A percentile compares a stretch with the other conserved stretches of the same genome.
Evolutionary conservation across 2,113 vertebrate genomes (phyloP).

Genomic region (Myodes glareolus): DNA sequence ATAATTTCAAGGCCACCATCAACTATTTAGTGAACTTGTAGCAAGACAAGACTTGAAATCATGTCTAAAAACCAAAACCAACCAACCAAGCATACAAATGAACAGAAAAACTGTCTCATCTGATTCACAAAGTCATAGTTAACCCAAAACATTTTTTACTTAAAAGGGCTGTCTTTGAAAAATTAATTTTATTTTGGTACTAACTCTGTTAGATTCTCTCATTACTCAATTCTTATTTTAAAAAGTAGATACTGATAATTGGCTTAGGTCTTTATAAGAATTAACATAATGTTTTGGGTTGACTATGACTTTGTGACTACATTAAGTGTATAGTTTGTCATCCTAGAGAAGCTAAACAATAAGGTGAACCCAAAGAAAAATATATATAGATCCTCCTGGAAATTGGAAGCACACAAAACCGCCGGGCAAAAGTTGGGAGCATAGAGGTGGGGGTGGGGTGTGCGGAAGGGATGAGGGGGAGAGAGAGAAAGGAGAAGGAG

Average conservation of each 20-base stretch:
- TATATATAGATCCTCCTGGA: no score
- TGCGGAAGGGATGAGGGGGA: no score
- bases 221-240: background rate
- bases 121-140: background rate
- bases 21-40: background rate
- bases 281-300: no score
- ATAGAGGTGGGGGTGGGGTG: no score
- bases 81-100: background rate
- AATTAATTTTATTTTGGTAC: background rate
- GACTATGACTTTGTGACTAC: no score
- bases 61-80: background rate
- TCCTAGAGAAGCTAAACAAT: no score
- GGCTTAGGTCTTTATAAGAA: background rate
- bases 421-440: no score
- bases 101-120: background rate
- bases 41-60: background rate
- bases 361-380: no score
- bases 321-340: no score
- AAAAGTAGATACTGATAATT: background rate
- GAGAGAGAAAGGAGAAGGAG: no score
- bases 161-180: background rate
- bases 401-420: no score
- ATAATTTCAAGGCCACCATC: background rate
- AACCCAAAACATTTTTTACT: background rate
- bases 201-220: background rate